Percentiles rank a stretch among this genome's conserved stretches.
Conservation (phyloP, 2,113 vertebrate species). For the Oreotrochilus melanogaster region DNA sequence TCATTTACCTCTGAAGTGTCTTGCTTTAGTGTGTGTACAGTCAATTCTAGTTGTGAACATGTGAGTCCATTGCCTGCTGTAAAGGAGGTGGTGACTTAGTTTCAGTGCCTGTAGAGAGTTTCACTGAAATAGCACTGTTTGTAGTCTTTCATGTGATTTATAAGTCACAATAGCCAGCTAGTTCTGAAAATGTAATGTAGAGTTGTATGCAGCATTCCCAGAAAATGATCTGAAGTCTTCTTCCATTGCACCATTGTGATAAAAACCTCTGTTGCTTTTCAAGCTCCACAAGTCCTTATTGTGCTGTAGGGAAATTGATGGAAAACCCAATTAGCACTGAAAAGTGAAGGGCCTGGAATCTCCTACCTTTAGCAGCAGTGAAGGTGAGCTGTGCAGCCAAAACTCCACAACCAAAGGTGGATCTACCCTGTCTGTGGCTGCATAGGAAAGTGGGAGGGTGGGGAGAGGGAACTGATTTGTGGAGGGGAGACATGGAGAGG, state of each 20-base stretch:
- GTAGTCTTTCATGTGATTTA: conserved; percentile 13
- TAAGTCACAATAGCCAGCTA: neutral
- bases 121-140: neutral
- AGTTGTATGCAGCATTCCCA: neutral
- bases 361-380: neutral
- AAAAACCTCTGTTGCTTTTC: conserved; percentile 8
- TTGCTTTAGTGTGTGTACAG: neutral
- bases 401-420: neutral
- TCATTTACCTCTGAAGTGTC: neutral
- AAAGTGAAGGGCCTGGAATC: neutral
- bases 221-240: neutral
- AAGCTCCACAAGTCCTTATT: neutral
- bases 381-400: neutral
- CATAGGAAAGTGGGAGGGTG: no score
- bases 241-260: neutral
- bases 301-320: neutral
- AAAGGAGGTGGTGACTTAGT: neutral
- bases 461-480: neutral
- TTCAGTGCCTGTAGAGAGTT: neutral
- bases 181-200: neutral
- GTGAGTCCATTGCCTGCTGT: neutral
- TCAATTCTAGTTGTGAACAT: conserved; percentile 5
- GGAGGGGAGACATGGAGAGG: neutral
- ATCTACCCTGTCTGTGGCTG: neutral
- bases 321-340: neutral